Base-by-base conservation (phyloP, 2,888 invertebrate species). In the Lordiphosa andalusiaca region DNA sequence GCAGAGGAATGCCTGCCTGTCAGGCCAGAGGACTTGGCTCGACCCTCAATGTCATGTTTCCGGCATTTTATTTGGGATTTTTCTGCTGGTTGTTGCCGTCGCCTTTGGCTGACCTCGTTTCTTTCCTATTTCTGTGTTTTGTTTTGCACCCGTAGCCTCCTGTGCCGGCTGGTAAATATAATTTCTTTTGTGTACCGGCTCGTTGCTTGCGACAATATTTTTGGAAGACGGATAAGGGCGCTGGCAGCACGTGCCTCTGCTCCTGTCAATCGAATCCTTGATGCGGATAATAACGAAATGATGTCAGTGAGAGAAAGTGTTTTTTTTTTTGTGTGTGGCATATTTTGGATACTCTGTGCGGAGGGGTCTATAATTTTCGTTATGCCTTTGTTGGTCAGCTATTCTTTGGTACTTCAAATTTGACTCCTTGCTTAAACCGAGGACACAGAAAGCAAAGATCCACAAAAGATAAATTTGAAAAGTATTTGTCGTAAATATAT, bases 261-360 rank as follows among this genome's bases (percentile, higher is more conserved):
- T 70, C 59, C 61, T 80, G 80, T 81, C 80, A 81, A 81, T 81
- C 83, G 80, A 76, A 59, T 73, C 67, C 72, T 83, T 85, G 85
- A 73, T 81, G 83, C 72, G 83, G 73, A 81, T 85, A 85, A 85
- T 83, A 84, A 85, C 82, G 76, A 83, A 85, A 83, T 85, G 84
- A 85, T 85, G 78, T 72, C 73, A 70, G 70, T 57, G 66, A 53
- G 61, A 53, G 65, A 68, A 67, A 71, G n/a, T n/a, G n/a, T n/a
- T n/a, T n/a, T n/a, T n/a, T 60, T 74, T 72, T 57, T 69, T 69
- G 71, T 57, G 69, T 50, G 9, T 30, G 30, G 30, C 30, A 30
- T 30, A 30, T 30, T 30, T 30, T 30, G 9, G 3, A 30, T 30
- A 30, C 30, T 10, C 30, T 30, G 10, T 19, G 4, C 9, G 3